Base-by-base conservation (phyloP, 2,113 vertebrate species). In the Synchiropus splendidus region DNA sequence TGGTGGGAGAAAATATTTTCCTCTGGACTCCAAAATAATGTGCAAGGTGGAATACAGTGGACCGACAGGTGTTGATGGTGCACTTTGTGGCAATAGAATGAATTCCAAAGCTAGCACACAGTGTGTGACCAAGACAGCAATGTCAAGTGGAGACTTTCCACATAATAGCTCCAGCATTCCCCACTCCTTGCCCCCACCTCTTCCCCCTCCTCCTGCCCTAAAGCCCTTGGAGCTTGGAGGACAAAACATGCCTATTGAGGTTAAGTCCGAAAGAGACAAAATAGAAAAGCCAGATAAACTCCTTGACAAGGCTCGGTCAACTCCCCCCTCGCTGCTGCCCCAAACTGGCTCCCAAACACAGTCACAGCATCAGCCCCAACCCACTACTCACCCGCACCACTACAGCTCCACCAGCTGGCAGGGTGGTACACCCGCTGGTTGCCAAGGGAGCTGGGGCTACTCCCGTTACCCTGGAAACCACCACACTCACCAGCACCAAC, bases 151-250 rank as follows among this genome's bases (percentile, higher is more conserved):
- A 43, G 85, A 87, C 54, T 89, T 37, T 75, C 78, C 71, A 74
- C 78, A 80, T 63, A 48, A 37, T 64, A 72, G 73, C 86, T 72
- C 85, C 41, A 74, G 61, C 74, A 70, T 41, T 83, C 59, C 66
- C 36, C 70, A 75, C 64, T 58, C 39, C 1, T 86, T 80, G 77
- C 63, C 77, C 71, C 67, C 87, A 46, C 89, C 92, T 36, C 82
- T 95, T 56, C 94, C 92, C 27, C 94, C 92, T 9, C 92, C 92
- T 0, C 94, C 92, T 1, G 92, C 92, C 36, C 70, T 95, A 50
- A 89, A 92, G 59, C 92, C 91, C 1, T 80, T 94, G 32, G 90
- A 87, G 62, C 67, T 81, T 6, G 82, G 85, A 33, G 84, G 73
- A 36, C 84, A 79, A 64, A 83, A 64, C 58, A 47, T 75, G 37